Evolutionary conservation across 2,888 invertebrate species (phyloP), one percentile per base, ranked within the genome.

Genomic region (Andricus curvator): DNA sequence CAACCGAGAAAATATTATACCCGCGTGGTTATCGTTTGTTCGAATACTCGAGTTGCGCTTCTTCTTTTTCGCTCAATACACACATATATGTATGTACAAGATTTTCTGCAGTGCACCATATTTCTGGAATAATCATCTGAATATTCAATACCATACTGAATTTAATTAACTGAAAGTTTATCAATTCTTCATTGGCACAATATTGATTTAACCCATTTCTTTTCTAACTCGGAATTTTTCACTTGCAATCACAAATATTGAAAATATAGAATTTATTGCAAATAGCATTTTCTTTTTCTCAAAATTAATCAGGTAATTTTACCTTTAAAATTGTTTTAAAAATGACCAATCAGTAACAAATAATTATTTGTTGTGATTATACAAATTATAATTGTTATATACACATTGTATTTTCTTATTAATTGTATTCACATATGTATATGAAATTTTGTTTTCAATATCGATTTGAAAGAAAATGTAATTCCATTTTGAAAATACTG

Each of bases 21-120:
- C 56, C 33, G 74, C 56, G 74, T 56, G 74, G 74, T 74, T 74
- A 74, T 74, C 56, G 74, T 74, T 74, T 33, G 20, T 33, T 56
- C 56, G 74, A 74, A 74, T 74, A 74, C 74, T 51, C 56, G 29
- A 74, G 74, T 33, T 74, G 70, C n/a, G n/a, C n/a, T 56, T 74
- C 20, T 70, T 44, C 51, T 70, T 70, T 25, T 70, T 74, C n/a
- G 56, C 33, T 33, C 56, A 51, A 56, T 62, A 25, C 15, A 15
- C 48, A 44, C n/a, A 44, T 37, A 44, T 17, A 29, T 15, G 29
- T 48, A 68, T 68, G 68, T 29, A 29, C 25, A 74, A 37, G 56
- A 56, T 51, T 74, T 74, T 74, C 74, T 56, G 74, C 74, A 74
- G 33, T 74, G 56, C 51, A 56, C 56, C 29, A 56, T 56, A 56